phyloP scores from a whole-genome alignment of 1,140 invertebrate species.

The Diplogasteroides magnus region DNA sequence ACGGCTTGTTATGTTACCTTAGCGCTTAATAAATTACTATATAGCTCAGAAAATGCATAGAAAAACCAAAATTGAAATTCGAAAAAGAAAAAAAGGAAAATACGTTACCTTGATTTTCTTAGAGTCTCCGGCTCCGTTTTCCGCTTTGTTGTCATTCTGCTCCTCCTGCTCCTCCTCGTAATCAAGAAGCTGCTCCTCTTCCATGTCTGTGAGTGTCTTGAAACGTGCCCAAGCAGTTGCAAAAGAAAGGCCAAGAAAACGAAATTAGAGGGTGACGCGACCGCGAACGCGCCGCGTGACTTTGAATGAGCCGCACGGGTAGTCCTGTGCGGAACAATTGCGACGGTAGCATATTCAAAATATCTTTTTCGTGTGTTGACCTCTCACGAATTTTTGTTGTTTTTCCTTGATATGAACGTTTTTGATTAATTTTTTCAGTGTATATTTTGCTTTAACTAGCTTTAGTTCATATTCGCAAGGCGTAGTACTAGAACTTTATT shows the following conservation, averaged over 20 bases:
- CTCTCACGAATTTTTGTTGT: too few relatives aligned
- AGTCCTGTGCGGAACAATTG: too few relatives aligned
- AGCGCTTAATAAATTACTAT: not conserved
- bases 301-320: too few relatives aligned
- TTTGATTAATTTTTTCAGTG: too few relatives aligned
- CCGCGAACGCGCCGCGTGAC: too few relatives aligned
- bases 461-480: too few relatives aligned
- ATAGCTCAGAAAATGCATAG: not conserved
- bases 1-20: not conserved
- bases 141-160: constrained; percentile 26
- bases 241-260: not conserved
- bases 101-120: constrained; percentile 39
- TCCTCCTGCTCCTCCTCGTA: constrained; percentile 47
- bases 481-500: too few relatives aligned
- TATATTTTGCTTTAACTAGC: too few relatives aligned
- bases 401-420: too few relatives aligned
- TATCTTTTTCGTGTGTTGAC: too few relatives aligned
- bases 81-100: not conserved
- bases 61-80: not conserved
- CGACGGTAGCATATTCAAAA: too few relatives aligned
- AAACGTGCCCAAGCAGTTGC: not conserved
- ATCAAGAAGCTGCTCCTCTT: constrained; percentile 48
- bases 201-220: constrained; percentile 21
- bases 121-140: constrained; percentile 38
- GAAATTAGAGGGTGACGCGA: not conserved